Evolutionary conservation across 2,888 invertebrate species (phyloP).

Genomic region (Euspilapteryx auroguttella): DNA sequence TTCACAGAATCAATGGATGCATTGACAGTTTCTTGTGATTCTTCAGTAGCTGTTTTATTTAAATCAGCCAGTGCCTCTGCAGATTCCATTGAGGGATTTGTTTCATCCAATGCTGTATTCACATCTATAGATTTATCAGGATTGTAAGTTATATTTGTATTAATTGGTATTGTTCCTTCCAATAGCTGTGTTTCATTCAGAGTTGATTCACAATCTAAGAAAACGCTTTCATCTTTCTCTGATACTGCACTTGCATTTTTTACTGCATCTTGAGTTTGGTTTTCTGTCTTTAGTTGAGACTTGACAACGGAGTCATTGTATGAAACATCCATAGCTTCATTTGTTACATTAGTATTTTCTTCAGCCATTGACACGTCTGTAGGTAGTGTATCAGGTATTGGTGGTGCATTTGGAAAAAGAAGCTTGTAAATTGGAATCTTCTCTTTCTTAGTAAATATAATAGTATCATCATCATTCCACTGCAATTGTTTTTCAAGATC

Average conservation of each 20-base stretch:
- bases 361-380: constrained; percentile 6
- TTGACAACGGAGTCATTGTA: constrained; percentile 21
- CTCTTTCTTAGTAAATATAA: constrained; percentile 34
- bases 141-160: too few species aligned
- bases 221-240: constrained; percentile 24
- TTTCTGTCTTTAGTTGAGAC: constrained; percentile 19
- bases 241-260: constrained; percentile 19
- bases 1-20: background rate
- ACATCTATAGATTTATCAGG: too few species aligned
- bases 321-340: constrained; percentile 42
- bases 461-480: constrained; percentile 46
- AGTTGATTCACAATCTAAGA: constrained; percentile 48
- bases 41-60: background rate
- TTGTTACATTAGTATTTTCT: constrained; percentile 17
- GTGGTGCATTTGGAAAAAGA: constrained; percentile 15
- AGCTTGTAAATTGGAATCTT: constrained; percentile 41
- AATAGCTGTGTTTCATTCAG: constrained; percentile 15
- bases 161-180: constrained; percentile 4
- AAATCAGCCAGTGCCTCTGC: background rate
- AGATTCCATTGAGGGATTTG: constrained; percentile 1
- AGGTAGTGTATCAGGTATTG: constrained; percentile 5
- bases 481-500: constrained; percentile 40
- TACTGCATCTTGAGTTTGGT: constrained; percentile 11
- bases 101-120: constrained; percentile 5
- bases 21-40: background rate